Evolutionary conservation across 1,140 invertebrate species (phyloP).

Genomic region (Eupristina koningsbergeri): DNA sequence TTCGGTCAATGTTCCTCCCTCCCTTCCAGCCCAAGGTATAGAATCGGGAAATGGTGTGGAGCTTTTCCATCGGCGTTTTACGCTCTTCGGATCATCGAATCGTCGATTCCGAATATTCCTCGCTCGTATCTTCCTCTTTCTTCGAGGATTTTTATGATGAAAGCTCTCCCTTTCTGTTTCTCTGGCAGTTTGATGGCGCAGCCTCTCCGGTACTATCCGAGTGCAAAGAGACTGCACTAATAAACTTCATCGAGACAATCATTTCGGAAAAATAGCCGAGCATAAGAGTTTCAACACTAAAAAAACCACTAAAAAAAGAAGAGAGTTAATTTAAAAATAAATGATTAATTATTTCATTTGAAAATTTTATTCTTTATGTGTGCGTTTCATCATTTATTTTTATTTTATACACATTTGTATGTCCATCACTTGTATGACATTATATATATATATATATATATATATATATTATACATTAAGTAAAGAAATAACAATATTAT

Average conservation of each 20-base stretch:
- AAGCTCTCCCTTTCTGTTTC: conserved; percentile 13
- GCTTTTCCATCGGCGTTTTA: conserved; percentile 48
- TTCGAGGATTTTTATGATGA: conserved; percentile 45
- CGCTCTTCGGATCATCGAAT: conserved; percentile 48
- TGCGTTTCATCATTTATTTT: not conserved
- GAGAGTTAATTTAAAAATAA: conserved; percentile 22
- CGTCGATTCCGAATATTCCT: conserved; percentile 48
- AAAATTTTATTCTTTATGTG: too few relatives aligned
- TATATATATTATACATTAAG: too few relatives aligned
- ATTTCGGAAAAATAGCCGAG: not conserved
- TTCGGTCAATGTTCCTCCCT: not conserved
- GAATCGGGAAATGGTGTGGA: not conserved
- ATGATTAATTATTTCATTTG: too few relatives aligned
- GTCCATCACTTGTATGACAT: not conserved
- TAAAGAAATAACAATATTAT: too few relatives aligned
- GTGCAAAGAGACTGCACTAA: conserved; percentile 36
- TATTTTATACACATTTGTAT: not conserved
- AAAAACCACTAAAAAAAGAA: too few relatives aligned
- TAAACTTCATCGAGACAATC: conserved; percentile 39
- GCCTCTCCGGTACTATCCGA: conserved; percentile 7
- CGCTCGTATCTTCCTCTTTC: conserved; percentile 45
- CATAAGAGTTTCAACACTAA: not conserved
- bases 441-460: too few relatives aligned
- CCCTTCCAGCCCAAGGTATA: conserved; percentile 17
- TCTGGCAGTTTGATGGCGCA: conserved; percentile 1